phyloP scores from a whole-genome alignment of 2,113 vertebrate species.

The Odocoileus virginianus region DNA sequence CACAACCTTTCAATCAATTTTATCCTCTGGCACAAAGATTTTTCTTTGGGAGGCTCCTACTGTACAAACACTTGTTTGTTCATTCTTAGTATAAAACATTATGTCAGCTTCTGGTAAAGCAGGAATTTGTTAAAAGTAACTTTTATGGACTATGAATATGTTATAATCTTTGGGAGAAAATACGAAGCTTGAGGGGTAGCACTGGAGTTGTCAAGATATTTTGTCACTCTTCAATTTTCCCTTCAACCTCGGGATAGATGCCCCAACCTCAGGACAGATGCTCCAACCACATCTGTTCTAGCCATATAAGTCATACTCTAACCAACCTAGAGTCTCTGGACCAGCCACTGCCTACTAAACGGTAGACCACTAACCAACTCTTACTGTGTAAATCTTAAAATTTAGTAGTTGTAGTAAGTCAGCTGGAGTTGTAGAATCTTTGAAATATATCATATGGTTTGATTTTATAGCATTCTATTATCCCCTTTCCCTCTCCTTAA shows the following conservation, averaged over 20 bases:
- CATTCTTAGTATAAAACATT: conserved; percentile 28
- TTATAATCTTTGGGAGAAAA: conserved; percentile 67
- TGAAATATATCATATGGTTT: conserved; percentile 26
- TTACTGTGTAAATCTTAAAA: not conserved
- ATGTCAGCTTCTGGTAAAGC: conserved; percentile 58
- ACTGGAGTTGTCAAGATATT: conserved; percentile 61
- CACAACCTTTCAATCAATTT: conserved; percentile 57
- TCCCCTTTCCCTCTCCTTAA: accelerated
- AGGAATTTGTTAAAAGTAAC: conserved; percentile 55
- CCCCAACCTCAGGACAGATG: conserved; percentile 35
- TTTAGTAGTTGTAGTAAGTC: not conserved
- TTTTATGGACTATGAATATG: conserved; percentile 37
- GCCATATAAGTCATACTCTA: conserved; percentile 47
- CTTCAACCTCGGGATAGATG: conserved; percentile 35
- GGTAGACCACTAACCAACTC: conserved; percentile 47
- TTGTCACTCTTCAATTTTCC: conserved; percentile 59
- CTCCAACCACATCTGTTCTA: conserved; percentile 55
- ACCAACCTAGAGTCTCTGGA: not conserved
- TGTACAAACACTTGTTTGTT: not conserved
- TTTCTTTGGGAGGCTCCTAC: conserved; percentile 2
- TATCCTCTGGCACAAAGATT: not conserved
- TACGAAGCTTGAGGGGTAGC: conserved; percentile 54
- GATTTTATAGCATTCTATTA: not conserved
- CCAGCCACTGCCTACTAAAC: not conserved
- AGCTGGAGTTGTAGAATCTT: not conserved